Evolutionary conservation across 2,113 vertebrate genomes (phyloP), one percentile per base, ranked within the genome.

Genomic region (Channa argus): DNA sequence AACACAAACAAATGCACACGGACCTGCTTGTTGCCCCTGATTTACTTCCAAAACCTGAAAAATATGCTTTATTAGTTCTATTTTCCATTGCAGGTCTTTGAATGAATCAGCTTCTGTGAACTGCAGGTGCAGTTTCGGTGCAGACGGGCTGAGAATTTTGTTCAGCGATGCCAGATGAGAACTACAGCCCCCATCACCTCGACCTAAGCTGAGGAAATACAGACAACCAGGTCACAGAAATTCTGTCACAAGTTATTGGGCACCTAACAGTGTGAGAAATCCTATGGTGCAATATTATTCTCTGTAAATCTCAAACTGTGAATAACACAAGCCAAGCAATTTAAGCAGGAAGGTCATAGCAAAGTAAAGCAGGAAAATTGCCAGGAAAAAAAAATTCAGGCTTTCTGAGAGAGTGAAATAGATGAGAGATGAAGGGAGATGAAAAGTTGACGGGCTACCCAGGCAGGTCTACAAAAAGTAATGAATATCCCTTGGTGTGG

Each of bases 291-390:
- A 91, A 91, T 92, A 93, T 91, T 94, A 92, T 92, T 93, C 91
- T 86, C 85, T 82, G 91, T 91, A 92, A 93, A 94, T 92, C 91
- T 93, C 90, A 83, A 90, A 90, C 90, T 92, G 92, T 93, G 93
- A 95, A 95, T 94, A 95, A 94, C 93, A 92, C 89, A 91, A 94
- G 92, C 88, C 89, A 91, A 92, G 93, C 93, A 93, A 93, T 94
- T 92, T 93, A 90, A 77, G 86, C 87, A 82, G 85, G 92, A 94
- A 94, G 94, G 94, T 94, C 93, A 94, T 90, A 91, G 93, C 89
- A 92, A 92, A 93, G 93, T 92, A 94, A 93, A 92, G 91, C 83
- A 84, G 86, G 83, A 82, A 89, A 92, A 92, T 83, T 88, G 86
- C 82, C 68, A 86, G 54, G 37, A 49, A 59, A 71, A 88, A 87